phyloP scores from a whole-genome alignment of 2,888 invertebrate species.

The Trisateles emortualis region DNA sequence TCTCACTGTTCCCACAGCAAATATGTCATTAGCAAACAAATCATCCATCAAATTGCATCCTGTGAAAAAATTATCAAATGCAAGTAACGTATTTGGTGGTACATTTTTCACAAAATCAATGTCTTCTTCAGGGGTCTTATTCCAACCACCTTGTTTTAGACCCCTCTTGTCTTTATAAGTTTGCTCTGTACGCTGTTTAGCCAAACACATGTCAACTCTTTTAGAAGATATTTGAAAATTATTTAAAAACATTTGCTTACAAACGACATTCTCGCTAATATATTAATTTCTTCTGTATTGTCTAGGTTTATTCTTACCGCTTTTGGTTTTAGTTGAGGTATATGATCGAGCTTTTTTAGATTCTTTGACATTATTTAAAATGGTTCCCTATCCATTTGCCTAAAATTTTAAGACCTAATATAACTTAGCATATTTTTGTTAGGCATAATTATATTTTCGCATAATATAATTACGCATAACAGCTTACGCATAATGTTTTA shows the following conservation, averaged over 20 bases:
- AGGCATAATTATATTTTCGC: too few relatives aligned
- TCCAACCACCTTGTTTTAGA: slow-evolving; percentile 21
- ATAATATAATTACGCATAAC: too few relatives aligned
- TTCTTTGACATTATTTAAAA: slow-evolving; percentile 24
- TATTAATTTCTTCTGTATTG: slow-evolving; percentile 17
- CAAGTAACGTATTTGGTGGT: neutral
- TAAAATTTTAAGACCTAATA: too few relatives aligned
- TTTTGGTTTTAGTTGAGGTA: slow-evolving; percentile 13
- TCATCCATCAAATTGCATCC: slow-evolving; percentile 15
- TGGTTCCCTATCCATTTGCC: too few relatives aligned
- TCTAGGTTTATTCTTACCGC: slow-evolving; percentile 23
- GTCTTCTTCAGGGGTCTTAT: slow-evolving; percentile 26
- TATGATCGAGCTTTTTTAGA: slow-evolving; percentile 16
- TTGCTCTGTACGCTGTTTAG: slow-evolving; percentile 15
- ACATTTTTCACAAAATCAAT: slow-evolving; percentile 15
- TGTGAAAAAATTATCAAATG: slow-evolving; percentile 12
- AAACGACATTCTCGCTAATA: slow-evolving; percentile 18
- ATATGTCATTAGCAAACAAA: slow-evolving; percentile 16
- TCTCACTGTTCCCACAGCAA: slow-evolving; percentile 18
- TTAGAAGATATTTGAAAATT: slow-evolving; percentile 25
- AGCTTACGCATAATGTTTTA: too few relatives aligned
- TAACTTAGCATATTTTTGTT: too few relatives aligned
- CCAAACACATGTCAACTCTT: slow-evolving; percentile 23
- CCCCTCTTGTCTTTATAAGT: slow-evolving; percentile 26
- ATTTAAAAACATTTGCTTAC: slow-evolving; percentile 20